Evolutionary conservation across 2,797 vertebrate genomes (phyloP).

Genomic region (Enteromius radiatus): DNA sequence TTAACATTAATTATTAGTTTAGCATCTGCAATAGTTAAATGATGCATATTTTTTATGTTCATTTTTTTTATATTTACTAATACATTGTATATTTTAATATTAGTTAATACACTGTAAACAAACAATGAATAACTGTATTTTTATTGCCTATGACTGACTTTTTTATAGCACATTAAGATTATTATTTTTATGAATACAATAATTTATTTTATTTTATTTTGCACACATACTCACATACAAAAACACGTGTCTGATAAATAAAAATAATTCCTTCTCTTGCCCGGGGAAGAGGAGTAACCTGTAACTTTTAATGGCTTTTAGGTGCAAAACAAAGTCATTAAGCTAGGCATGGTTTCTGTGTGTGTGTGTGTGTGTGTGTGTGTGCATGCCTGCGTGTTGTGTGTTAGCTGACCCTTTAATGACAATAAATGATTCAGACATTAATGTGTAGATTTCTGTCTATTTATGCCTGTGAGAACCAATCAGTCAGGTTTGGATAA

Average conservation of each 20-base stretch:
- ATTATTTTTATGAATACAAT: background rate
- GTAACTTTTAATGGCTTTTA: slow-evolving; percentile 44
- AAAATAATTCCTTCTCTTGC: slow-evolving; percentile 47
- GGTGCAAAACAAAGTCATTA: slow-evolving; percentile 59
- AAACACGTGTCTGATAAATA: slow-evolving; percentile 44
- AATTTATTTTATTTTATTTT: background rate
- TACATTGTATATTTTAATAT: background rate
- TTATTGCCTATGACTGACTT: background rate
- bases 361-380: slow-evolving; percentile 50
- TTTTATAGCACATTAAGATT: background rate
- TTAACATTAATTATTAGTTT: background rate
- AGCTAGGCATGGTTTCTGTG: slow-evolving; percentile 35
- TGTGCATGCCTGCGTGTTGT: slow-evolving; percentile 42
- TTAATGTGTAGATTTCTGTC: slow-evolving; percentile 40
- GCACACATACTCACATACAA: background rate
- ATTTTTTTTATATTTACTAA: background rate
- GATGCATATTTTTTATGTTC: background rate
- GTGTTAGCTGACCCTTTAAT: slow-evolving; percentile 48
- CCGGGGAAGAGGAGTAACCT: slow-evolving; percentile 50
- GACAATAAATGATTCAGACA: slow-evolving; percentile 48
- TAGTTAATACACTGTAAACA: background rate
- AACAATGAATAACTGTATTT: background rate
- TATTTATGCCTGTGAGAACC: slow-evolving; percentile 17
- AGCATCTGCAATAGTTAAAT: background rate
- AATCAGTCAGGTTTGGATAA: slow-evolving; percentile 69